Base-by-base conservation (phyloP, 2,113 vertebrate genomes). In the Athene noctua region DNA sequence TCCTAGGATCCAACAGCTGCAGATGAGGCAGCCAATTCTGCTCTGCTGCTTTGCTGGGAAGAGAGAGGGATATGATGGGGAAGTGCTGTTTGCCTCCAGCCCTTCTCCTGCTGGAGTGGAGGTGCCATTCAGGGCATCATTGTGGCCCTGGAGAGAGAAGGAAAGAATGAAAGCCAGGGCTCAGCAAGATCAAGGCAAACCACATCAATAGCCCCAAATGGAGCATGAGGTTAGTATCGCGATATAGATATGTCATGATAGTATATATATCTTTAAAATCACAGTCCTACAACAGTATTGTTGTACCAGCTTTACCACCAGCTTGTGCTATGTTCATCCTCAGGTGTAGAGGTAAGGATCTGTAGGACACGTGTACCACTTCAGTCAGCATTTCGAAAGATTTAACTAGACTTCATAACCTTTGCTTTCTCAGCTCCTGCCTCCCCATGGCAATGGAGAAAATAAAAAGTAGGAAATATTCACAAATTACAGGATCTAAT, bases 381-480 rank as follows among this genome's bases (percentile, higher is more conserved):
- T 32, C 21, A 84, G 8, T 18, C 42, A 62, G n/a, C 25, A 77
- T 47, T 80, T 63, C 32, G 55, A 71, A 79, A 74, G 51, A 29
- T 93, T 81, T 67, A 84, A 38, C n/a, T 29, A 81, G 52, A 55
- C 19, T 14, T 80, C 42, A 21, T 11, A 51, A 86, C 5, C 46
- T 84, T 89, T 91, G 23, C 22, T 81, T 89, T 92, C n/a, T 51
- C 36, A 78, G 30, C 19, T 80, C 32, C 68, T 89, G 51, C 73
- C 36, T 74, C 91, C 72, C 36, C 55, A 66, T 13, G 40, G 75
- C 36, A 92, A 90, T 25, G 6, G 40, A 65, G 44, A 72, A 93
- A 88, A 82, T 34, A 55, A 81, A 83, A 90, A 78, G 8, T 4
- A 72, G 13, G 19, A 61, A 52, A 89, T 81, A 57, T 16, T 78